Conservation (phyloP, 2,888 invertebrate genomes). For the Lydus trimaculatus region DNA sequence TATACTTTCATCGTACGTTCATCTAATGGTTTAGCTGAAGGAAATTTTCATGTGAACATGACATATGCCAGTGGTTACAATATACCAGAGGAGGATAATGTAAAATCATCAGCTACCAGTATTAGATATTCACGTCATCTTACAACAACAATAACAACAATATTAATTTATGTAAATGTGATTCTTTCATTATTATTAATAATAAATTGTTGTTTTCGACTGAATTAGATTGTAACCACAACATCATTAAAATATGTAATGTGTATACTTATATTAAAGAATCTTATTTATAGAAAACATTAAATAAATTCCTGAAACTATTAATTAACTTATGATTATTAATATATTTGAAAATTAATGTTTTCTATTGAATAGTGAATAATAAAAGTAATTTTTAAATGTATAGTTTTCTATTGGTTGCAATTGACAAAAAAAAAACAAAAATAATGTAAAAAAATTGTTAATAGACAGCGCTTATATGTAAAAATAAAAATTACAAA, state of each 20-base stretch:
- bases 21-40: slow-evolving; percentile 68
- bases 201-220: slow-evolving; percentile 54
- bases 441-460: slow-evolving; percentile 56
- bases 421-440: slow-evolving; percentile 52
- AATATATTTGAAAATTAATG: not conserved
- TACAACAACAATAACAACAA: not conserved
- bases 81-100: slow-evolving; percentile 39
- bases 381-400: slow-evolving; percentile 48
- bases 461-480: slow-evolving; percentile 61
- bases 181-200: slow-evolving; percentile 53
- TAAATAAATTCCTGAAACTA: slow-evolving; percentile 10
- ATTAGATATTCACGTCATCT: slow-evolving; percentile 33
- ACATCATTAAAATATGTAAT: slow-evolving; percentile 27
- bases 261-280: slow-evolving; percentile 22
- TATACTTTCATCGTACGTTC: slow-evolving; percentile 71
- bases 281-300: slow-evolving; percentile 23
- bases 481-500: slow-evolving; percentile 47
- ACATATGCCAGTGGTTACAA: slow-evolving; percentile 62
- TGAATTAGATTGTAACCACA: slow-evolving; percentile 45
- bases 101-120: slow-evolving; percentile 38
- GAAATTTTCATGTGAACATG: slow-evolving; percentile 69
- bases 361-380: slow-evolving; percentile 32
- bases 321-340: not conserved
- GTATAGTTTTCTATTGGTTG: slow-evolving; percentile 60
- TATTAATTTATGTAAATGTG: slow-evolving; percentile 52